Conservation (phyloP, 1,140 invertebrate genomes). For the Aphelenchoides besseyi region DNA sequence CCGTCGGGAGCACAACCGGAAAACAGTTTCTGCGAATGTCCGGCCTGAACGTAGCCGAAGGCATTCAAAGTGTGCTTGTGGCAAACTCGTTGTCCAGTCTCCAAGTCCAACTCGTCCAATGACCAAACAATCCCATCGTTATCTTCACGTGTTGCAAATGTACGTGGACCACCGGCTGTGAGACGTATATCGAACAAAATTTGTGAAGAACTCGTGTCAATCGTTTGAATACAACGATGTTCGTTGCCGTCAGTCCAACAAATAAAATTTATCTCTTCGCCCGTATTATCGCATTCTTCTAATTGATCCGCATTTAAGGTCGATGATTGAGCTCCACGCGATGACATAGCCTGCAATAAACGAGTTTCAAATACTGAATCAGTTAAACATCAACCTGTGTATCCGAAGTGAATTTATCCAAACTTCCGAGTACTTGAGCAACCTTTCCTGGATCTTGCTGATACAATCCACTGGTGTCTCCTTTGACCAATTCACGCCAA, state of each 20-base stretch:
- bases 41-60: conserved; percentile 26
- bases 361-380: background rate
- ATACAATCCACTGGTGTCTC: conserved; percentile 20
- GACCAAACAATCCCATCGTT: conserved; percentile 28
- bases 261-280: conserved; percentile 23
- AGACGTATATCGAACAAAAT: conserved; percentile 20
- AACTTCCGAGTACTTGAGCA: background rate
- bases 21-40: conserved; percentile 11
- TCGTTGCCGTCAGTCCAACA: conserved; percentile 25
- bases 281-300: conserved; percentile 21
- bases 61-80: conserved; percentile 22
- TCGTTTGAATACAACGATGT: conserved; percentile 2
- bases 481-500: conserved; percentile 21
- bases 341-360: conserved; percentile 13
- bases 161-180: conserved; percentile 5
- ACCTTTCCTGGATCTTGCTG: conserved; percentile 20
- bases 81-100: background rate
- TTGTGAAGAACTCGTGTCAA: conserved; percentile 13
- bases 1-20: conserved; percentile 9
- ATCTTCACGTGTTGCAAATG: conserved; percentile 22
- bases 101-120: conserved; percentile 8
- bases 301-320: conserved; percentile 25
- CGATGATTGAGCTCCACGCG: conserved; percentile 21
- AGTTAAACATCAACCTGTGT: background rate
- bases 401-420: conserved; percentile 25